phyloP scores from a whole-genome alignment of 2,113 vertebrate species.

The Oreochromis tanganicae region DNA sequence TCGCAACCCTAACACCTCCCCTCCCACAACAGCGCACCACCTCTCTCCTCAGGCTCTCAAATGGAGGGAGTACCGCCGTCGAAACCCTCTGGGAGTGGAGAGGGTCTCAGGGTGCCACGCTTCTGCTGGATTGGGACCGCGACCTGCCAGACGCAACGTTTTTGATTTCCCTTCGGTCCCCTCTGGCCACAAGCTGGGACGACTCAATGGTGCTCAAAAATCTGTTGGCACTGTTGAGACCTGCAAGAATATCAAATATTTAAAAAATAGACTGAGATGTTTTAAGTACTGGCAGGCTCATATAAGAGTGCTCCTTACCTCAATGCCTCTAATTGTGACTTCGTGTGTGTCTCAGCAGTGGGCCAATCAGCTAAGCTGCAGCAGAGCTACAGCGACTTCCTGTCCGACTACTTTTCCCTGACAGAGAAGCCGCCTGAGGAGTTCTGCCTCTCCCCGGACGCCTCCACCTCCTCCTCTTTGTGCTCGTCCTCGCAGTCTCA shows the following conservation, averaged over 20 bases:
- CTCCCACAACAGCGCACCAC: conserved; percentile 80
- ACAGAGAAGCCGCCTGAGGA: conserved; percentile 91
- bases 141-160: conserved; percentile 77
- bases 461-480: conserved; percentile 78
- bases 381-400: conserved; percentile 82
- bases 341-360: conserved; percentile 21
- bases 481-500: conserved; percentile 75
- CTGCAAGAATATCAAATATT: not conserved
- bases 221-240: not conserved
- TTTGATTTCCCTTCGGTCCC: conserved; percentile 83
- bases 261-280: not conserved
- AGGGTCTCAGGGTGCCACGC: conserved; percentile 51
- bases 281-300: not conserved
- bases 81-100: conserved; percentile 88
- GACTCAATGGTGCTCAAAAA: conserved; percentile 76
- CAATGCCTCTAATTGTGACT: not conserved
- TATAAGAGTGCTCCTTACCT: not conserved
- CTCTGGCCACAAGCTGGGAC: conserved; percentile 66
- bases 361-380: conserved; percentile 75
- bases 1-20: not conserved
- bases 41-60: conserved; percentile 95
- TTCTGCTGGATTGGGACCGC: conserved; percentile 27
- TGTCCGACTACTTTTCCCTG: conserved; percentile 92
- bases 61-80: conserved; percentile 92
- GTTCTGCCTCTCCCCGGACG: conserved; percentile 94